A percentile compares a stretch with the other conserved stretches of the same genome.
phyloP scores from a whole-genome alignment of 2,113 vertebrate genomes.

The Orientallactaga bullata region DNA sequence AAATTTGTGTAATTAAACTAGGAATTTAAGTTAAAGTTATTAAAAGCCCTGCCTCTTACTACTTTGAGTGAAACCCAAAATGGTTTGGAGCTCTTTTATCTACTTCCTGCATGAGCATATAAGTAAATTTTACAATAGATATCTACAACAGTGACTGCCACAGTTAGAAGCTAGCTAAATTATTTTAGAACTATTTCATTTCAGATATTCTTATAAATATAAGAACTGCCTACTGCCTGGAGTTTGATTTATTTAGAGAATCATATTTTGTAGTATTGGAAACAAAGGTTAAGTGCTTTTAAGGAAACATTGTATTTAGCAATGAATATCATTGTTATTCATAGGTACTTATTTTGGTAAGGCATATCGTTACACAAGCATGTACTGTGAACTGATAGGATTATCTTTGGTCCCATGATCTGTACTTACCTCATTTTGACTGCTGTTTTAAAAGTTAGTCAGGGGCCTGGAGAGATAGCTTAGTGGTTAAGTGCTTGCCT shows the following conservation, averaged over 20 bases:
- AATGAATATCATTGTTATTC: conserved; percentile 33
- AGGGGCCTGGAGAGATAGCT: no score
- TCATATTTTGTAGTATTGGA: not conserved
- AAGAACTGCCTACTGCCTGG: conserved; percentile 30
- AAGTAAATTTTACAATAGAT: conserved; percentile 16
- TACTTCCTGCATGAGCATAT: conserved; percentile 69
- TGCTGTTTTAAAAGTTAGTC: not conserved
- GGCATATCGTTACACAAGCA: not conserved
- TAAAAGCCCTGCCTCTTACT: conserved; percentile 54
- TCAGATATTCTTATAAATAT: conserved; percentile 41
- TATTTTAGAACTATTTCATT: conserved; percentile 49
- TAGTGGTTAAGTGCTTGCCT: no score
- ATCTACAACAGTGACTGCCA: conserved; percentile 66
- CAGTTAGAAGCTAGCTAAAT: conserved; percentile 40
- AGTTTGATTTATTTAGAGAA: conserved; percentile 57
- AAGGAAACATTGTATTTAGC: conserved; percentile 50
- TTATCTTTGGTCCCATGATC: conserved; percentile 6
- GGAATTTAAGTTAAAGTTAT: conserved; percentile 74
- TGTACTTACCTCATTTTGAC: not conserved
- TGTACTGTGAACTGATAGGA: conserved; percentile 29
- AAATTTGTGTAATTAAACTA: conserved; percentile 78
- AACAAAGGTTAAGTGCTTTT: conserved; percentile 50
- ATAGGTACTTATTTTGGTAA: conserved; percentile 51
- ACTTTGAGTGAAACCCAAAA: conserved; percentile 64
- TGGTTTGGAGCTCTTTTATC: conserved; percentile 61